Evolutionary conservation across 2,888 invertebrate species (phyloP).

Genomic region (Drosophila pseudotakahashii): DNA sequence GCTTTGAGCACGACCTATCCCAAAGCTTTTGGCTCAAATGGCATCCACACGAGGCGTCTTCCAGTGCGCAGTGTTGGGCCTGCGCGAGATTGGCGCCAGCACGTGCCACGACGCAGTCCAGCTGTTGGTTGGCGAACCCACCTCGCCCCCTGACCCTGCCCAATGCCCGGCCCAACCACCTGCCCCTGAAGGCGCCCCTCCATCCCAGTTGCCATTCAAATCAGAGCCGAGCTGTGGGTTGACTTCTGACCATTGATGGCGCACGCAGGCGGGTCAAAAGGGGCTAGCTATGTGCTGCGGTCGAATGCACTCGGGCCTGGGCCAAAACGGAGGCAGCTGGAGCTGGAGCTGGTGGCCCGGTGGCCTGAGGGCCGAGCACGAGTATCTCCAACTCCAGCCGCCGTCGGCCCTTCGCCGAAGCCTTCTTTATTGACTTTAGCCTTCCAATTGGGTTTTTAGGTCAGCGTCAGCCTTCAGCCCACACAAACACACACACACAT

Average conservation of each 20-base stretch:
- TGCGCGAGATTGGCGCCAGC: slow-evolving; percentile 61
- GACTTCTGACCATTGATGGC: slow-evolving; percentile 59
- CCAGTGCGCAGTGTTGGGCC: slow-evolving; percentile 72
- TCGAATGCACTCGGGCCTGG: slow-evolving; percentile 33
- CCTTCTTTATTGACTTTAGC: slow-evolving; percentile 68
- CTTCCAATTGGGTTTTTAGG: slow-evolving; percentile 74
- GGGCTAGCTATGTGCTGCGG: slow-evolving; percentile 12
- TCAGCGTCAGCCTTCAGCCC: slow-evolving; percentile 63
- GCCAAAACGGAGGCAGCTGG: slow-evolving; percentile 13
- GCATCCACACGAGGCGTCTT: slow-evolving; percentile 52
- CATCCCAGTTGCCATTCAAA: slow-evolving; percentile 57
- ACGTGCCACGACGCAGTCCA: slow-evolving; percentile 71
- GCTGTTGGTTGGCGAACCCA: slow-evolving; percentile 49
- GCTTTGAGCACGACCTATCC: slow-evolving; percentile 63
- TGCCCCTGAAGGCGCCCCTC: slow-evolving; percentile 1
- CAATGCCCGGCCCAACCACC: neutral
- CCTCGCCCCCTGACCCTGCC: slow-evolving; percentile 13
- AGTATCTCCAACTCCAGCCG: slow-evolving; percentile 36
- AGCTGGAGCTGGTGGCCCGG: slow-evolving; percentile 16
- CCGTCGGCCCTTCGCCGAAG: slow-evolving; percentile 55
- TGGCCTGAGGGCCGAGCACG: slow-evolving; percentile 5
- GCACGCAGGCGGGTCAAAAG: slow-evolving; percentile 37
- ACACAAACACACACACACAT: slow-evolving; percentile 29
- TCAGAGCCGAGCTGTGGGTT: slow-evolving; percentile 58
- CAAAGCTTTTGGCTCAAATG: slow-evolving; percentile 56